A percentile compares a stretch with the other conserved stretches of the same genome.
Evolutionary conservation across 1,140 invertebrate species (phyloP).

Genomic region (Drosophila subobscura): DNA sequence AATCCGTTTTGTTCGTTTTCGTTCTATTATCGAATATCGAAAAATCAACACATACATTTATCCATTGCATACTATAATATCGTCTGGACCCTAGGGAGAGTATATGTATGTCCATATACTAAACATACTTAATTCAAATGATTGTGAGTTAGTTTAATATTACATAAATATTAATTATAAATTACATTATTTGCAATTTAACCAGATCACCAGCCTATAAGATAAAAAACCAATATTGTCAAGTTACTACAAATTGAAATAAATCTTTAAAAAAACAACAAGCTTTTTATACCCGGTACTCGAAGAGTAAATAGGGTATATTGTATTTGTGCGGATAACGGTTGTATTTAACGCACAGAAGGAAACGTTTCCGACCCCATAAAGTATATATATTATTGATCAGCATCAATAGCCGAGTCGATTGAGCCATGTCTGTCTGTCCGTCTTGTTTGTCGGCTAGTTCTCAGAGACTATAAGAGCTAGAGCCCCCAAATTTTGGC

Average conservation of each 20-base stretch:
- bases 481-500: too few species aligned
- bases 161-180: slow-evolving; percentile 80
- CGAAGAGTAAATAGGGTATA: too few species aligned
- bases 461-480: too few species aligned
- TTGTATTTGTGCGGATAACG: too few species aligned
- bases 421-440: too few species aligned
- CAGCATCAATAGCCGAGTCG: too few species aligned
- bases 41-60: slow-evolving; percentile 40
- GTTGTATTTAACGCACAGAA: too few species aligned
- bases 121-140: slow-evolving; percentile 76
- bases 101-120: slow-evolving; percentile 60
- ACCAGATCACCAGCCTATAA: slow-evolving; percentile 75
- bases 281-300: too few species aligned
- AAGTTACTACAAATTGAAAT: slow-evolving; percentile 78
- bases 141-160: slow-evolving; percentile 82
- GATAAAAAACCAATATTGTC: slow-evolving; percentile 72
- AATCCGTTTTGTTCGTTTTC: slow-evolving; percentile 57
- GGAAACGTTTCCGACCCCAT: too few species aligned
- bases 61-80: slow-evolving; percentile 22
- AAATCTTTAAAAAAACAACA: slow-evolving; percentile 55
- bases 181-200: slow-evolving; percentile 82
- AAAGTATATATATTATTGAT: too few species aligned
- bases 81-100: slow-evolving; percentile 24
- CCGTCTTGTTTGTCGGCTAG: too few species aligned
- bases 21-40: slow-evolving; percentile 55